phyloP scores from a whole-genome alignment of 1,140 invertebrate species.

The Drosophila sproati region DNA sequence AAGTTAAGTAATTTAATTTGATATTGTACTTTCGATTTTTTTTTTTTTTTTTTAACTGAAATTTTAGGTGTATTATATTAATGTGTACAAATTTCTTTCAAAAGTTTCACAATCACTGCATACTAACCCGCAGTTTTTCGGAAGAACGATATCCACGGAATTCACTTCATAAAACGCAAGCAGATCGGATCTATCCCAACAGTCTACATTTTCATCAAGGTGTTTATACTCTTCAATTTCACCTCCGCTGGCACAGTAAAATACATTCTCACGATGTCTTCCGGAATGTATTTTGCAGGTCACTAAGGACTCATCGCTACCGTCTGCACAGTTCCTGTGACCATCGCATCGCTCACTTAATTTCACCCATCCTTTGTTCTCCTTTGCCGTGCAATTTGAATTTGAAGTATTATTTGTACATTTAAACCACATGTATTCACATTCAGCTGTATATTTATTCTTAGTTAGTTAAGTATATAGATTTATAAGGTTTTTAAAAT shows the following conservation, averaged over 20 bases:
- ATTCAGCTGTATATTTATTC: background rate
- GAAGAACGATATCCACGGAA: background rate
- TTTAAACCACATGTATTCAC: background rate
- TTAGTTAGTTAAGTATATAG: background rate
- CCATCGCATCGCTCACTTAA: constrained; percentile 8
- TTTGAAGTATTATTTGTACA: background rate
- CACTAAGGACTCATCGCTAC: constrained; percentile 22
- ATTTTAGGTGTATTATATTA: too few relatives aligned
- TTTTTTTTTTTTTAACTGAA: too few relatives aligned
- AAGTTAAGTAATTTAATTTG: too few relatives aligned
- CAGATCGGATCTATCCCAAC: constrained; percentile 28
- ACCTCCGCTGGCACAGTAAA: constrained; percentile 27
- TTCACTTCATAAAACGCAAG: background rate
- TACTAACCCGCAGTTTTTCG: constrained; percentile 7
- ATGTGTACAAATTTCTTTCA: too few relatives aligned
- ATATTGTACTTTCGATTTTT: too few relatives aligned
- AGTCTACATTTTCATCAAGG: background rate
- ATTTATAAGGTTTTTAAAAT: background rate
- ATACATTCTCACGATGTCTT: accelerated
- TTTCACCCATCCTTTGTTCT: constrained; percentile 5
- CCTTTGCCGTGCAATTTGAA: background rate
- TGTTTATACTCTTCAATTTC: accelerated
- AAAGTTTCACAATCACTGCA: background rate
- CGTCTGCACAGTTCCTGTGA: background rate
- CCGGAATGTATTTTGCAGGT: constrained; percentile 1